phyloP scores from a whole-genome alignment of 2,888 invertebrate genomes.

The Cataglyphis albicans region DNA sequence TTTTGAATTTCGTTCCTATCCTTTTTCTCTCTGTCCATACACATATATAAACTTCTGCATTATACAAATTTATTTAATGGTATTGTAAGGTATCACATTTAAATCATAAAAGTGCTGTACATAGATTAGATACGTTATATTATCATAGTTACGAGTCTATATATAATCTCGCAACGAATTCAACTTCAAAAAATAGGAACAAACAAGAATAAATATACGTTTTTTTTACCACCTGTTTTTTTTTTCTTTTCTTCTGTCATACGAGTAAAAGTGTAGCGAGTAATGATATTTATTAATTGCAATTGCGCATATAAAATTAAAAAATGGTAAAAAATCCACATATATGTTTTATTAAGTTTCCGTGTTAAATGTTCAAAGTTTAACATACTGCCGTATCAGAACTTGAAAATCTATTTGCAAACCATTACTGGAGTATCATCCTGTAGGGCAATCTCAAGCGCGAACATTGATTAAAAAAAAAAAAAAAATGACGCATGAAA shows the following conservation, averaged over 20 bases:
- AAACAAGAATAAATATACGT: conserved; percentile 84
- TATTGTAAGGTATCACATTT: conserved; percentile 84
- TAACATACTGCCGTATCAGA: conserved; percentile 65
- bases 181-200: conserved; percentile 84
- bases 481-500: conserved; percentile 54
- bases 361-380: conserved; percentile 69
- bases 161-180: conserved; percentile 75
- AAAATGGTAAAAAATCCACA: conserved; percentile 82
- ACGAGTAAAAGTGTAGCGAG: conserved; percentile 70
- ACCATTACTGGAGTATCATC: conserved; percentile 65
- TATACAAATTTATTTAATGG: conserved; percentile 81
- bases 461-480: background rate
- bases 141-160: conserved; percentile 69
- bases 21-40: conserved; percentile 1
- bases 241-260: conserved; percentile 62
- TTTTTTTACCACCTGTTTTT: conserved; percentile 11
- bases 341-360: conserved; percentile 70
- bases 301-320: conserved; percentile 85
- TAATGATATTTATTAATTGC: conserved; percentile 82
- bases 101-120: conserved; percentile 85
- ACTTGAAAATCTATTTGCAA: conserved; percentile 38
- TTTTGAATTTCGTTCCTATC: background rate
- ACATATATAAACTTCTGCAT: conserved; percentile 61
- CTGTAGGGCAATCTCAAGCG: conserved; percentile 44
- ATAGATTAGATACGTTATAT: conserved; percentile 77